A percentile compares a stretch with the other conserved stretches of the same genome.
These are phyloP conservation scores for Campylomormyrus numenius DNA, from an alignment of 2,113 vertebrate genomes.

Conservation along the genomic window DNA sequence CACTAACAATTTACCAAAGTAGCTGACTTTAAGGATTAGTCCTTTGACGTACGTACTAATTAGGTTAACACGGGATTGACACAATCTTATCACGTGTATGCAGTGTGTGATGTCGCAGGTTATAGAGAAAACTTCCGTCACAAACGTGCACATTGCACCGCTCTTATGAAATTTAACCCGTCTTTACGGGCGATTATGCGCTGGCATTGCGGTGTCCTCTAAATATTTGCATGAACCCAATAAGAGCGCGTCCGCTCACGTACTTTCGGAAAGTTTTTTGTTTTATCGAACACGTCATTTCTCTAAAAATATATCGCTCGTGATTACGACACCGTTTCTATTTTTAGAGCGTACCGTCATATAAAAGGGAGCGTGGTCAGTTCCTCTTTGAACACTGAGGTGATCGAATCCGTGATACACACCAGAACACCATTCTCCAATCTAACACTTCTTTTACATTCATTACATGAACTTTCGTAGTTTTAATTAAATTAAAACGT, in stretches of 20 bases:
- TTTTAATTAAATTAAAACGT: not conserved
- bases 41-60: not conserved
- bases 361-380: slow-evolving; percentile 8
- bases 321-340: slow-evolving; percentile 23
- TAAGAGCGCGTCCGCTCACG: not conserved
- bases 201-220: not conserved
- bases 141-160: not conserved
- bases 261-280: slow-evolving; percentile 6
- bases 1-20: not conserved
- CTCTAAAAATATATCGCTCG: slow-evolving; percentile 20
- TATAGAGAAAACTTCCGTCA: not conserved
- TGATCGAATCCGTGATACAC: not conserved
- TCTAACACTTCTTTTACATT: not conserved
- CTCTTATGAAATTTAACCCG: not conserved
- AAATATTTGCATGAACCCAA: not conserved
- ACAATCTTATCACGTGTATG: not conserved
- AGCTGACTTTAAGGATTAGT: not conserved
- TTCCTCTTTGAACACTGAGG: not conserved
- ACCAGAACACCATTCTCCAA: not conserved
- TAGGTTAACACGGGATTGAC: not conserved
- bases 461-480: not conserved
- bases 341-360: slow-evolving; percentile 2
- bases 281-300: slow-evolving; percentile 18
- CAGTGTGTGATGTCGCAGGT: not conserved
- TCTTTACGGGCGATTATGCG: not conserved